Base-by-base conservation (phyloP, 2,888 invertebrate genomes). In the Lepidonotus clava region DNA sequence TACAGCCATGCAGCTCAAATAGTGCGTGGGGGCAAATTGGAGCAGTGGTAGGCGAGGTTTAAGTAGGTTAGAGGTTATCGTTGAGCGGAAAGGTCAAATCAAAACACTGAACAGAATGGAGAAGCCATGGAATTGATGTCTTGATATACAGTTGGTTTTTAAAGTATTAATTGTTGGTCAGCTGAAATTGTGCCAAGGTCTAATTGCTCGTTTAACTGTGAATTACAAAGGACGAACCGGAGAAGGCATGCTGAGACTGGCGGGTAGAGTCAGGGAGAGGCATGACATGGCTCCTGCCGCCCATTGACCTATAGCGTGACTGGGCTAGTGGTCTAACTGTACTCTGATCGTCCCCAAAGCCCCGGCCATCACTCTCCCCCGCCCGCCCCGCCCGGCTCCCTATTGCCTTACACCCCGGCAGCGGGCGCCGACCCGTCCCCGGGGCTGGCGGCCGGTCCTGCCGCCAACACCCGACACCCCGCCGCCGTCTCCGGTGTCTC, bases 401-500 rank as follows among this genome's bases (percentile, higher is more conserved):
- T 41, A 61, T 41, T 28, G 85, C 67, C 28, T 51, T 53, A 34
- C 41, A n/a, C 28, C 32, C 40, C 34, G 46, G 28, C 67, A 21
- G 41, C 67, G 71, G 51, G 28, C 61, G 38, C n/a, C 38, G 34
- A 56, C 41, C 66, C 34, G 46, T 66, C 85, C 67, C 77, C 76
- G 77, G 56, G 85, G 71, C 85, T 32, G 71, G 46, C 28, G 80
- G 80, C 80, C 32, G 51, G 2, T 41, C 46, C 28, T 24, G 14
- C 80, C 80, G 80, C 28, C 80, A 80, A 80, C 80, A 80, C 80
- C 80, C 80, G 80, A 80, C 41, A 41, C 80, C 80, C 5, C 46
- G 24, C 5, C 51, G 34, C 32, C 46, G 18, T 24, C 80, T 51
- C 80, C 51, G 46, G 28, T 41, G 80, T 51, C 46, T 11, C 46